A percentile compares a stretch with the other conserved stretches of the same genome.
Conservation (phyloP, 2,113 vertebrate species). For the Muntiacus muntjak region DNA sequence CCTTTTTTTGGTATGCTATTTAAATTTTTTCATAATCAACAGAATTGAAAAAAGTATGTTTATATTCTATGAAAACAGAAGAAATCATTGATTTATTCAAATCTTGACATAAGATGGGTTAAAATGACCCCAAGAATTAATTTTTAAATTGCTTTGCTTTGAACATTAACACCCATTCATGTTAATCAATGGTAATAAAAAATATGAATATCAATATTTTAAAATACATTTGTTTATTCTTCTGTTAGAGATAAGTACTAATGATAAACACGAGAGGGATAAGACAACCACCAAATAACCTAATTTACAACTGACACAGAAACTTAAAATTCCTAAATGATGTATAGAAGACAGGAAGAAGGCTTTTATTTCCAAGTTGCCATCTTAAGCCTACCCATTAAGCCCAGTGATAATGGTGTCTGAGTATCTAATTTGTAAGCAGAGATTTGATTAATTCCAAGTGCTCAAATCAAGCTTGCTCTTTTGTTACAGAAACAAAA, state of each 20-base stretch:
- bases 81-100: conserved; percentile 13
- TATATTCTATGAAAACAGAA: not conserved
- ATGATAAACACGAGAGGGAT: not conserved
- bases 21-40: not conserved
- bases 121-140: not conserved
- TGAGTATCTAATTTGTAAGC: not conserved
- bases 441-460: not conserved
- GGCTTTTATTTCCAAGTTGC: not conserved
- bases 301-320: not conserved
- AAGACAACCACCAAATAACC: not conserved
- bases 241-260: not conserved
- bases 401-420: not conserved
- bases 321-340: conserved; percentile 9
- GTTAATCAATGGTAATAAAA: not conserved
- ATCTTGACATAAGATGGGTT: not conserved
- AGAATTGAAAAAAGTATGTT: not conserved
- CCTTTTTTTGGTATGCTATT: not conserved
- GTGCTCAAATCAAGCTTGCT: not conserved
- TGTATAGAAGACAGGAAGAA: not conserved
- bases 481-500: conserved; percentile 14
- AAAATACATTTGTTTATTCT: not conserved
- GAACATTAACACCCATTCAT: not conserved
- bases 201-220: not conserved
- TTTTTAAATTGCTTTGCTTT: conserved; percentile 29
- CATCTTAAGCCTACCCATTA: not conserved